Evolutionary conservation across 2,888 invertebrate species (phyloP).

Genomic region (Drosophila rellima): DNA sequence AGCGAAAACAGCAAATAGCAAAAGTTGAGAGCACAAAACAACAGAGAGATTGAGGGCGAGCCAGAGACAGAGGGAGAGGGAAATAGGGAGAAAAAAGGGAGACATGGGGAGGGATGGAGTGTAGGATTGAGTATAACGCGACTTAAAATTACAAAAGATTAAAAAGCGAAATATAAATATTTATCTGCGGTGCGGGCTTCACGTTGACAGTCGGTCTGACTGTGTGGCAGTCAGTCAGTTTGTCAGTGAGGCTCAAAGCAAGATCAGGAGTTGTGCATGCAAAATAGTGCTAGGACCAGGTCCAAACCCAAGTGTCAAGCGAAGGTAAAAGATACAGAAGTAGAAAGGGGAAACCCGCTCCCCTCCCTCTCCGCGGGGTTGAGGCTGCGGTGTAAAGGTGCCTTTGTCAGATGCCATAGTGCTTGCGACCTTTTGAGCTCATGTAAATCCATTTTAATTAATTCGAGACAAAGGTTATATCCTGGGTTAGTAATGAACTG

Average conservation of each 20-base stretch:
- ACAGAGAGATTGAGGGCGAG: slow-evolving; percentile 21
- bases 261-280: slow-evolving; percentile 62
- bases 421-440: slow-evolving; percentile 77
- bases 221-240: slow-evolving; percentile 18
- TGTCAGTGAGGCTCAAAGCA: slow-evolving; percentile 21
- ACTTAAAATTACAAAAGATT: slow-evolving; percentile 82
- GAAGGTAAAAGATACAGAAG: not conserved
- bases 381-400: slow-evolving; percentile 66
- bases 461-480: slow-evolving; percentile 83
- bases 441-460: slow-evolving; percentile 84
- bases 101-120: not conserved
- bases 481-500: slow-evolving; percentile 77
- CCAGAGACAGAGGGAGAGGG: not conserved
- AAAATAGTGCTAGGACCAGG: slow-evolving; percentile 57
- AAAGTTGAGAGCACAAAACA: slow-evolving; percentile 65
- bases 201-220: slow-evolving; percentile 40
- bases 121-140: slow-evolving; percentile 62
- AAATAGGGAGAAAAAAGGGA: not conserved
- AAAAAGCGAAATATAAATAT: slow-evolving; percentile 82
- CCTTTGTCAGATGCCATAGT: slow-evolving; percentile 60
- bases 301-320: slow-evolving; percentile 40
- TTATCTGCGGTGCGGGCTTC: slow-evolving; percentile 75
- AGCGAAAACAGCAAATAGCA: slow-evolving; percentile 72
- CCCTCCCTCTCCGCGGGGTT: slow-evolving; percentile 11
- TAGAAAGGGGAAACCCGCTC: not conserved